Base-by-base conservation (phyloP, 2,797 vertebrate species). In the Pelochelys cantorii region DNA sequence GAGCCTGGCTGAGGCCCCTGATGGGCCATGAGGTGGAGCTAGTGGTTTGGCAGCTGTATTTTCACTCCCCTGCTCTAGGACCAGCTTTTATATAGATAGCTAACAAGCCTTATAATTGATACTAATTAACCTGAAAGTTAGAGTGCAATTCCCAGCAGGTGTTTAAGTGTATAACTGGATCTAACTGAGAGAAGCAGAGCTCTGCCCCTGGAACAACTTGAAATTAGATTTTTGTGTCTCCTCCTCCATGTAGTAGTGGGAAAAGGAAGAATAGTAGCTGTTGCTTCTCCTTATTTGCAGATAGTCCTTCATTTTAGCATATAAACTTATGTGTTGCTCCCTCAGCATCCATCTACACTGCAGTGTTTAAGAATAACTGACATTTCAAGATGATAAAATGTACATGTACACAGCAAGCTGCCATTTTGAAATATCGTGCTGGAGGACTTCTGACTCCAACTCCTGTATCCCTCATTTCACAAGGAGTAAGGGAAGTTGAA, bases 81-180 rank as follows among this genome's bases (percentile, higher is more conserved):
- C 3, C 4, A 4, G 52, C 71, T n/a, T 83, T 92, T 71, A 79
- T 6, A 37, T 37, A 23, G 57, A 4, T 11, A 88, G 37, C 37
- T 89, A 92, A 90, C 0, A 0, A 92, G 92, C 54, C 60, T 79
- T 80, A 59, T 90, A 91, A 74, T 1, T 96, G 91, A 80, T 55
- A 7, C n/a, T 59, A 11, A 22, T 90, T 83, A 81, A 56, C 78
- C 88, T 79, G 37, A 42, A 75, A 42, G 53, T 48, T 60, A 60
- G 42, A 17, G 0, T 81, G 15, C 42, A 52, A n/a, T 25, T 84
- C 14, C 27, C 10, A 88, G 23, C 1, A 42, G 62, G 4, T 84
- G 79, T 37, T 93, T 83, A 42, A 7, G 56, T 29, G 25, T 56
- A 74, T 71, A 60, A 18, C 18, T 55, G 42, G 2, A 0, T 4